phyloP scores from a whole-genome alignment of 2,888 invertebrate species.

The Drosophila borealis region DNA sequence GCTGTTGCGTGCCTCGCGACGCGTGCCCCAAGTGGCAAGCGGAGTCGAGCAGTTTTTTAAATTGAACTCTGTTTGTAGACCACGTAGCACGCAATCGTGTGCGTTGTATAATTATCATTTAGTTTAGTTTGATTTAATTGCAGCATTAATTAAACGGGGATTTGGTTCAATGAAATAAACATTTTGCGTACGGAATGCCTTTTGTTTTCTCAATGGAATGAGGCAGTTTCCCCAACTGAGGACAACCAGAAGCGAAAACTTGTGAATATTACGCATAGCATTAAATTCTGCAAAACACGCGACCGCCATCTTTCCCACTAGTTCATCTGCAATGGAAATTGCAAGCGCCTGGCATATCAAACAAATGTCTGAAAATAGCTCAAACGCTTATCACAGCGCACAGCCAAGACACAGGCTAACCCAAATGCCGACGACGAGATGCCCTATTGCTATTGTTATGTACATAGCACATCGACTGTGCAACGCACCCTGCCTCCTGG shows the following conservation, averaged over 20 bases:
- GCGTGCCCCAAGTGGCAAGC: constrained; percentile 40
- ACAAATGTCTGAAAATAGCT: constrained; percentile 53
- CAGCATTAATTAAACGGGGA: constrained; percentile 32
- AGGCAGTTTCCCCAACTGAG: constrained; percentile 23
- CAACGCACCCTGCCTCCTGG: no score
- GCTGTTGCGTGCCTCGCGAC: constrained; percentile 38
- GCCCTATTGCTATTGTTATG: no score
- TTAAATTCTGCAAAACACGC: not conserved
- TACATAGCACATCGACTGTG: not conserved
- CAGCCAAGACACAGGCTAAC: not conserved
- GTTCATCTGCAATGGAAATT: constrained; percentile 5
- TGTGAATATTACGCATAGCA: constrained; percentile 12
- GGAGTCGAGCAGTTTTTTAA: constrained; percentile 4
- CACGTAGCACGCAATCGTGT: constrained; percentile 36
- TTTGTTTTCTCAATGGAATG: constrained; percentile 46
- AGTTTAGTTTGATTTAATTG: constrained; percentile 46
- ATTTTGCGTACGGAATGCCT: constrained; percentile 23
- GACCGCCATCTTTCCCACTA: not conserved
- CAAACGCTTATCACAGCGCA: constrained; percentile 60
- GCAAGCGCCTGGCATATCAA: constrained; percentile 32
- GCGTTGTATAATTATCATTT: constrained; percentile 34
- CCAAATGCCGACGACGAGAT: no score
- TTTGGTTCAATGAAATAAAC: constrained; percentile 16
- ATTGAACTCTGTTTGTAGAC: constrained; percentile 15
- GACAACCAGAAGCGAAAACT: constrained; percentile 44